phyloP scores from a whole-genome alignment of 2,888 invertebrate genomes.

The Melanotus villosus region DNA sequence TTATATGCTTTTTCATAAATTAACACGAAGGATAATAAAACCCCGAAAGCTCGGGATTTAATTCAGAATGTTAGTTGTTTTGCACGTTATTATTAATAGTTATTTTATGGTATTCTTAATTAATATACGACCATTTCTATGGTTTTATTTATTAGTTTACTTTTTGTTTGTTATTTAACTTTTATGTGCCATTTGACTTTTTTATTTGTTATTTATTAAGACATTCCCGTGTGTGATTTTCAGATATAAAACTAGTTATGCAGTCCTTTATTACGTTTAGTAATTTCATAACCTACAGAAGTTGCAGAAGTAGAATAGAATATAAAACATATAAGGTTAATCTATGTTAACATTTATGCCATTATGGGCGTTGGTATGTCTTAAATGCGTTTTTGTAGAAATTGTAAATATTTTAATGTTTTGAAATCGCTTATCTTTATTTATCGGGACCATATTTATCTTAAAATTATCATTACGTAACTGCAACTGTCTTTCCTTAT shows the following conservation, averaged over 20 bases:
- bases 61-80: neutral
- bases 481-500: too few species aligned
- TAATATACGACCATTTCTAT: slow-evolving; percentile 7
- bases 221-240: slow-evolving; percentile 5
- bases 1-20: too few species aligned
- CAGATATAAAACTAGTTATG: neutral
- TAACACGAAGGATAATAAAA: neutral
- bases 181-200: slow-evolving; percentile 9
- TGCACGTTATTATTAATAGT: slow-evolving; percentile 10
- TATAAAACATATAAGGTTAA: neutral
- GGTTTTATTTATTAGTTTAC: slow-evolving; percentile 17
- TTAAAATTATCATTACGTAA: too few species aligned
- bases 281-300: neutral
- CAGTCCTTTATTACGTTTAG: neutral
- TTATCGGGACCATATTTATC: too few species aligned
- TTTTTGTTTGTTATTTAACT: slow-evolving; percentile 9
- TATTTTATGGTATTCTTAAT: slow-evolving; percentile 16
- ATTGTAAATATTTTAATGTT: too few species aligned
- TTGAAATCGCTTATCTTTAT: too few species aligned
- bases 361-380: too few species aligned
- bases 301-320: neutral
- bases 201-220: neutral
- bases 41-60: neutral
- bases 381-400: too few species aligned
- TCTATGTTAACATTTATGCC: neutral